Percentiles rank a stretch among this genome's conserved stretches.
These are phyloP conservation scores for Mythimna lalbum DNA, from an alignment of 2,888 invertebrate genomes.

Conservation along the genomic window DNA sequence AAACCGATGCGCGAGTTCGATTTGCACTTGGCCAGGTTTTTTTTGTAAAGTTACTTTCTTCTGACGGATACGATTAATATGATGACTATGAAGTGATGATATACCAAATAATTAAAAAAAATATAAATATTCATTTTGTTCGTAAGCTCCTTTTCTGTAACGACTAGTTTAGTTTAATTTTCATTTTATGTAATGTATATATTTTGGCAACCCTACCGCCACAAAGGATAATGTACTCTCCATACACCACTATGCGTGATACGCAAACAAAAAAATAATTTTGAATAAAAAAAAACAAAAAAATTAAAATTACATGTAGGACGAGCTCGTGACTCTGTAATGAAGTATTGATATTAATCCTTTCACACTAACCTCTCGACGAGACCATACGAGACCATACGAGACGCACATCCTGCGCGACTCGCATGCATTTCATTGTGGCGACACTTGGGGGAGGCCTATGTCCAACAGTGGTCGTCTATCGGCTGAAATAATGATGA, in stretches of 20 bases:
- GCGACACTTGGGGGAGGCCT: too few relatives aligned
- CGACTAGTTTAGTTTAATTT: neutral
- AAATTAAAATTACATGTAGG: constrained; percentile 7
- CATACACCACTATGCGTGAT: neutral
- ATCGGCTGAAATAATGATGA: too few relatives aligned
- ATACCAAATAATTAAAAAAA: neutral
- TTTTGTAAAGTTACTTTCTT: neutral
- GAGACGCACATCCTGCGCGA: too few relatives aligned
- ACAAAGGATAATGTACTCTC: neutral
- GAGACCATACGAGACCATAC: too few relatives aligned
- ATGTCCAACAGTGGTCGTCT: too few relatives aligned
- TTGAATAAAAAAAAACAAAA: neutral
- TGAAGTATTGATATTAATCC: constrained; percentile 17
- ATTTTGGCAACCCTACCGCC: constrained; percentile 2
- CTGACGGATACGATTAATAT: neutral
- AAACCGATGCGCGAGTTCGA: too few relatives aligned
- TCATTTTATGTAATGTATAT: constrained; percentile 6
- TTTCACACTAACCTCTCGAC: neutral
- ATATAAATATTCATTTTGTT: neutral
- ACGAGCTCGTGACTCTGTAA: constrained; percentile 15
- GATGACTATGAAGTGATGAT: too few relatives aligned
- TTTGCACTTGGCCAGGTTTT: too few relatives aligned
- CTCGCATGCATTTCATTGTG: too few relatives aligned
- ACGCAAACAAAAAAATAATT: constrained; percentile 3
- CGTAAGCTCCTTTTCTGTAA: neutral